These are phyloP conservation scores for Drosophila merina DNA, from an alignment of 2,888 invertebrate genomes.

Conservation along the genomic window DNA sequence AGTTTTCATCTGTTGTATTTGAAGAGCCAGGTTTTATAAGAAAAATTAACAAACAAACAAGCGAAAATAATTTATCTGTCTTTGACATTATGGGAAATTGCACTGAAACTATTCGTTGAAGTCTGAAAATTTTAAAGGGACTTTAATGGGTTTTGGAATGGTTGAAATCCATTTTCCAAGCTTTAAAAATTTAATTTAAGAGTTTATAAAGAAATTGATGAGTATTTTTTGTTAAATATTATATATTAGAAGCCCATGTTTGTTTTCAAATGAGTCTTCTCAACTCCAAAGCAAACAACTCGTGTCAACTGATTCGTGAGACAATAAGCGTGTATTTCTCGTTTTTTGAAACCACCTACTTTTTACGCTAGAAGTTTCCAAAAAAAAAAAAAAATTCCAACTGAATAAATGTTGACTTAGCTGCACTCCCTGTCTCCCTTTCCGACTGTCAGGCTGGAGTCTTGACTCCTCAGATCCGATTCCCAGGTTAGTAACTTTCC, in stretches of 20 bases:
- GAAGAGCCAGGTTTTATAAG: neutral
- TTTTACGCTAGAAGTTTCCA: conserved; percentile 10
- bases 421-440: conserved; percentile 6
- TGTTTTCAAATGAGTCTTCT: neutral
- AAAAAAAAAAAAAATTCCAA: conserved; percentile 21
- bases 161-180: neutral
- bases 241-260: neutral
- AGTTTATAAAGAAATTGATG: too few relatives aligned
- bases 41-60: neutral
- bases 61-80: neutral
- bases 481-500: conserved; percentile 36
- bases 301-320: neutral
- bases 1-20: neutral
- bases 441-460: neutral
- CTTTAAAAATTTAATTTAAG: neutral
- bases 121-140: neutral
- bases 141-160: neutral
- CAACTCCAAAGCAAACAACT: neutral
- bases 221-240: neutral
- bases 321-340: neutral
- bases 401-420: conserved; percentile 58
- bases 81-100: neutral
- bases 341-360: conserved; percentile 1
- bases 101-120: neutral
- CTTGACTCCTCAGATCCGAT: neutral